Percentiles rank a stretch among this genome's conserved stretches.
These are phyloP conservation scores for Anadara kagoshimensis DNA, from an alignment of 1,140 invertebrate genomes.

Conservation along the genomic window DNA sequence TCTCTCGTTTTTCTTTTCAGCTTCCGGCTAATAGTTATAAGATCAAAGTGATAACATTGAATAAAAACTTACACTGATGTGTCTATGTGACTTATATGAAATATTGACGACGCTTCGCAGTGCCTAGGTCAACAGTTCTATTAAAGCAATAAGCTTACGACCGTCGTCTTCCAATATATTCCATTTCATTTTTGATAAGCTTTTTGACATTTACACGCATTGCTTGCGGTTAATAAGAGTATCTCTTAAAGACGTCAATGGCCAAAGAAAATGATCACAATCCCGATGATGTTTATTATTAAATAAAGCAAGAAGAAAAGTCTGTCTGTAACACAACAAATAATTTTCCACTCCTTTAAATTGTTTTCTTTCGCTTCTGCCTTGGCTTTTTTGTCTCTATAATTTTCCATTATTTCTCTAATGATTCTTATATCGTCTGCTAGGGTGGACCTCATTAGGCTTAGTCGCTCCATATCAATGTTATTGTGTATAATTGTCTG, in stretches of 20 bases:
- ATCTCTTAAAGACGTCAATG: neutral
- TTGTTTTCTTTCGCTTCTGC: conserved; percentile 48
- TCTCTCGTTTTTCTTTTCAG: neutral
- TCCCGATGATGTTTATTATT: conserved; percentile 63
- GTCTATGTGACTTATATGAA: too few relatives aligned
- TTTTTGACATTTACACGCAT: too few relatives aligned
- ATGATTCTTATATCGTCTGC: conserved; percentile 53
- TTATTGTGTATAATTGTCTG: conserved; percentile 21
- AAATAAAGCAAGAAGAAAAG: conserved; percentile 72
- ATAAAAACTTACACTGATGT: too few relatives aligned
- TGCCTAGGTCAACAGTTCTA: too few relatives aligned
- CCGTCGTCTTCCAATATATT: too few relatives aligned
- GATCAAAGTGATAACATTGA: neutral
- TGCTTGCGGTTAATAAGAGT: too few relatives aligned
- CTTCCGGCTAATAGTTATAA: neutral
- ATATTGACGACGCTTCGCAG: too few relatives aligned
- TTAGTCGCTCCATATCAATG: conserved; percentile 21
- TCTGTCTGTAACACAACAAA: conserved; percentile 70
- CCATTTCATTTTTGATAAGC: too few relatives aligned
- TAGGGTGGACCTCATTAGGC: conserved; percentile 11
- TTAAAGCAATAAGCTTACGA: too few relatives aligned
- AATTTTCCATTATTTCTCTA: conserved; percentile 50
- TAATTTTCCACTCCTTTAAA: conserved; percentile 65
- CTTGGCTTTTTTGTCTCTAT: conserved; percentile 40
- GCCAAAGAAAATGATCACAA: conserved; percentile 66